Evolutionary conservation across 2,113 vertebrate species (phyloP).

Genomic region (Siniperca chuatsi): DNA sequence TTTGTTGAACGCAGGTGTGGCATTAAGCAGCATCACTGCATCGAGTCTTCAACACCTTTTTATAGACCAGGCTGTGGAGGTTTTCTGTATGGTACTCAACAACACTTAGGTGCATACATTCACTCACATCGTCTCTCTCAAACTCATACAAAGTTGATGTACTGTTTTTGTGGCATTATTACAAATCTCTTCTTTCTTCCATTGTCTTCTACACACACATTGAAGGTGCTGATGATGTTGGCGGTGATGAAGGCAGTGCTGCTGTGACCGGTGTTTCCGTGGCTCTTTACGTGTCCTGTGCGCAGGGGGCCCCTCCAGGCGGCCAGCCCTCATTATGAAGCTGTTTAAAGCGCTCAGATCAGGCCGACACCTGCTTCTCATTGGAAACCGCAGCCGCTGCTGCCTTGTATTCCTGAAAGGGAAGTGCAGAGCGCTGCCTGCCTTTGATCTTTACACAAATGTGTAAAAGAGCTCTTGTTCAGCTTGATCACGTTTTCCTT

Average conservation of each 20-base stretch:
- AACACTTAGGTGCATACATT: neutral
- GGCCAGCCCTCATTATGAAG: slow-evolving; percentile 76
- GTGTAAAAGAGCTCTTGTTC: slow-evolving; percentile 61
- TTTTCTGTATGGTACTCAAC: neutral
- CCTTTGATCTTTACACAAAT: slow-evolving; percentile 79
- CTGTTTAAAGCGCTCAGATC: slow-evolving; percentile 61
- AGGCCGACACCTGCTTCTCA: slow-evolving; percentile 81
- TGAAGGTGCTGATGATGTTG: slow-evolving; percentile 10
- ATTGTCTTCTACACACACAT: neutral
- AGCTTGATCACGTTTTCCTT: slow-evolving; percentile 66
- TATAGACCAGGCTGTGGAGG: neutral
- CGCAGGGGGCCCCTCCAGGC: slow-evolving; percentile 63
- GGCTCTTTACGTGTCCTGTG: slow-evolving; percentile 66
- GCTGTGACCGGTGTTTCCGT: slow-evolving; percentile 59
- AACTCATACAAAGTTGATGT: neutral
- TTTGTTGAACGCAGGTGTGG: slow-evolving; percentile 25
- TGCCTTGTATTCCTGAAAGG: slow-evolving; percentile 59
- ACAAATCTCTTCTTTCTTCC: neutral
- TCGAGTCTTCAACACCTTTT: slow-evolving; percentile 33
- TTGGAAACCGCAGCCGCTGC: slow-evolving; percentile 63
- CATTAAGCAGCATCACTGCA: neutral
- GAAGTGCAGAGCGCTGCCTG: slow-evolving; percentile 49
- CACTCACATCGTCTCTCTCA: neutral
- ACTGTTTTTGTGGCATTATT: neutral
- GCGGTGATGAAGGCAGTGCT: slow-evolving; percentile 24